Base-by-base conservation (phyloP, 2,797 vertebrate genomes). In the Pteronotus mesoamericanus region DNA sequence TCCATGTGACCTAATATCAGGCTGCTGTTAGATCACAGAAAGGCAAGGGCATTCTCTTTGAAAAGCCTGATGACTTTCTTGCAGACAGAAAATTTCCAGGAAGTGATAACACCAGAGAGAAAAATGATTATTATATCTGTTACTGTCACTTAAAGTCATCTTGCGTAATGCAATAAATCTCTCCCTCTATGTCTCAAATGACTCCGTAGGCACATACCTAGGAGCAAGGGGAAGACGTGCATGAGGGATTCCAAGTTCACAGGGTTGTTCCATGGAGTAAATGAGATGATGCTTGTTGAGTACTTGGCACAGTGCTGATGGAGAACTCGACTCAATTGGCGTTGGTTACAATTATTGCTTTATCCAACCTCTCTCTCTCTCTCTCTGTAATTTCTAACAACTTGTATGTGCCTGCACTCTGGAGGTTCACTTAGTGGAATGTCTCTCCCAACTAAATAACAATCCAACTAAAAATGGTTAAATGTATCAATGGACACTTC, bases 381-480 rank as follows among this genome's bases (percentile, higher is more conserved):
- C n/a, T 53, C 57, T 72, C 18, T 39, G 22, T 82, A 57, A 57
- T 21, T 66, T 51, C 6, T 39, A 68, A 44, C 15, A 18, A 8
- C 10, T 5, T 8, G 21, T 57, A 46, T 55, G n/a, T 82, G 37
- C 34, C 2, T 22, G 11, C 14, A 29, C 6, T 85, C 12, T 55
- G 66, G 44, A 85, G 42, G 29, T 44, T 1, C 32, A n/a, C 2
- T 34, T 48, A 32, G n/a, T 48, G 46, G 21, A 68, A 51, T 46
- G 11, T 79, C 10, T 94, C 57, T 59, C 53, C 26, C 3, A 15
- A 64, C 59, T 64, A 6, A 64, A n/a, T 64, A 64, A 64, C n/a
- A 64, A 78, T 57, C 22, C 82, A 92, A 32, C 53, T 92, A 39
- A 46, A 86, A 92, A 53, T 61, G 29, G 32, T n/a, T 46, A 37